Base-by-base conservation (phyloP, 2,888 invertebrate genomes). In the Vesta saturnalis region DNA sequence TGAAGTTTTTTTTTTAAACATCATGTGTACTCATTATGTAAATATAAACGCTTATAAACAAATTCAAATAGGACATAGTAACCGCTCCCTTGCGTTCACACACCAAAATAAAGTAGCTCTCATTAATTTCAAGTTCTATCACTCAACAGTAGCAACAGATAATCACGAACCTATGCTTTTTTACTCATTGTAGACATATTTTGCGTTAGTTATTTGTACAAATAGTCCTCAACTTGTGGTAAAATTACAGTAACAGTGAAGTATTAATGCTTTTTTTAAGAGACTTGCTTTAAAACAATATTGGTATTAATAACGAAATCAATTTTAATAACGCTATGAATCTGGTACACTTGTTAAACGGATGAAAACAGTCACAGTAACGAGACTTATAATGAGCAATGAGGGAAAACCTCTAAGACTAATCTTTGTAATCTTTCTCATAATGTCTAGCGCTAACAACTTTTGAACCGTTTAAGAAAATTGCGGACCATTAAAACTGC, bases 381-480 rank as follows among this genome's bases (percentile, higher is more conserved):
- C 80, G 81, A 80, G 81, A 79, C 78, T 77, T 77, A 76, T 81
- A 82, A 81, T 78, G 81, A 80, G 79, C 82, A 79, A 78, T 79
- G 78, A 80, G 82, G 81, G 82, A 82, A 82, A 82, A 81, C 82
- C 80, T 81, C 80, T 78, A 81, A 82, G 82, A 82, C 82, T 83
- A 83, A 83, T 83, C 81, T 81, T 78, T 78, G 78, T 81, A 83
- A 83, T 83, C 82, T 81, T 80, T 80, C 80, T 80, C 79, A 79
- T 83, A 83, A 83, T 82, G 82, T 79, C 81, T 83, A 79, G 81
- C 81, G 81, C 81, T 83, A 83, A 83, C 83, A 83, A 83, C 83
- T 83, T 83, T 83, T 83, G 83, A 81, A 81, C 81, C 83, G 81
- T 83, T 84, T 83, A 83, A 83, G 83, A 83, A 84, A 83, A 84